Percentiles rank a stretch among this genome's conserved stretches.
These are phyloP conservation scores for Acipenser ruthenus DNA, from an alignment of 2,797 vertebrate species.

Conservation along the genomic window DNA sequence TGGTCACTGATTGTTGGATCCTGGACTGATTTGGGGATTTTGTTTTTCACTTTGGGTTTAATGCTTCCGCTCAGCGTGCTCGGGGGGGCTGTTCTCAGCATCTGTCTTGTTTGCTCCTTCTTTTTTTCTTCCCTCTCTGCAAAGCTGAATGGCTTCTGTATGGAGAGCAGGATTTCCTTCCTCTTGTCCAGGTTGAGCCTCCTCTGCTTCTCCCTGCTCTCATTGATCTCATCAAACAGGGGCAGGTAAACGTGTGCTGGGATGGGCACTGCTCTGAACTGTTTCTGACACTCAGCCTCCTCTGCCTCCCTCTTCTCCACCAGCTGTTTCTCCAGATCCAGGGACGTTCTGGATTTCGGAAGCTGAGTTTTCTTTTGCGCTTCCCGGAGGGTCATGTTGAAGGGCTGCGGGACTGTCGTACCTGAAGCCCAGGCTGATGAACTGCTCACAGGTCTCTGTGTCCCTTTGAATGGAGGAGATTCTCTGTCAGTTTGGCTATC, in stretches of 20 bases:
- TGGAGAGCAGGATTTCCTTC: conserved; percentile 71
- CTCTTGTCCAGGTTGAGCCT: conserved; percentile 64
- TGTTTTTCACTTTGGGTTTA: conserved; percentile 30
- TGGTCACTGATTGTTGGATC: conserved; percentile 52
- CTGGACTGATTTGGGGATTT: conserved; percentile 54
- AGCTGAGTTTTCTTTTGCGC: conserved; percentile 43
- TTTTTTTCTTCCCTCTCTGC: conserved; percentile 67
- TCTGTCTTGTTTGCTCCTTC: conserved; percentile 51
- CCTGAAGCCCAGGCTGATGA: conserved; percentile 43
- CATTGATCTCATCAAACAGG: conserved; percentile 69
- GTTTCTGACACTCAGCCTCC: conserved; percentile 76
- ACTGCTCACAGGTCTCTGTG: conserved; percentile 39
- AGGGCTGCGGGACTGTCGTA: conserved; percentile 53
- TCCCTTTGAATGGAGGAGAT: conserved; percentile 29
- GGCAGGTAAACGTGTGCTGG: conserved; percentile 67
- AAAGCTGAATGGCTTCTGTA: conserved; percentile 83
- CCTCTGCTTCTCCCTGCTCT: conserved; percentile 64
- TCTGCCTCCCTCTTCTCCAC: conserved; percentile 58
- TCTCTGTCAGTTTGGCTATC: conserved; percentile 25
- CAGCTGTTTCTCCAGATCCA: conserved; percentile 45
- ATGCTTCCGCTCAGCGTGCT: conserved; percentile 33
- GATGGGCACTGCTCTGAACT: conserved; percentile 75
- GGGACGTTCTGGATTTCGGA: conserved; percentile 43
- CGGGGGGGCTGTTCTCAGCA: conserved; percentile 38
- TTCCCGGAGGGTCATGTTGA: conserved; percentile 47